These are phyloP conservation scores for Anastrepha ludens DNA, from an alignment of 1,140 invertebrate genomes.

Conservation along the genomic window DNA sequence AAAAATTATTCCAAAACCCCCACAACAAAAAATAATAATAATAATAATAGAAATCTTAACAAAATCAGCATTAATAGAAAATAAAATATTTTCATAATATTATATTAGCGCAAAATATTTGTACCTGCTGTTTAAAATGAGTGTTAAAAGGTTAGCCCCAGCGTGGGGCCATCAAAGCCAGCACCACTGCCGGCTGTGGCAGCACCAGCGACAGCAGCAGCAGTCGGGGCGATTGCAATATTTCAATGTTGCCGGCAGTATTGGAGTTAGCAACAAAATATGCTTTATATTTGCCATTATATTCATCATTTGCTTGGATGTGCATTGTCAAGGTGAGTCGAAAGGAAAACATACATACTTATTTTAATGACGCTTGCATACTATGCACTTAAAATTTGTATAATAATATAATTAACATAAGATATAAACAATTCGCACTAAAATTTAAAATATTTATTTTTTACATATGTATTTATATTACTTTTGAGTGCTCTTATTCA, in stretches of 20 bases:
- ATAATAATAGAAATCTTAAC: slow-evolving; percentile 10
- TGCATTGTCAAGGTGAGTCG: slow-evolving; percentile 46
- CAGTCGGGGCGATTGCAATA: slow-evolving; percentile 4
- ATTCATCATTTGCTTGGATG: slow-evolving; percentile 42
- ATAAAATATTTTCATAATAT: not conserved
- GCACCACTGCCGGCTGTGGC: not conserved
- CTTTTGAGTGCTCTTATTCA: too few species aligned
- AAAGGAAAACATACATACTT: not conserved
- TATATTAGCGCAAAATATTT: slow-evolving; percentile 11
- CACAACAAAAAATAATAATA: not conserved
- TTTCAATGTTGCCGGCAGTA: slow-evolving; percentile 27
- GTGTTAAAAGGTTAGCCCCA: slow-evolving; percentile 37
- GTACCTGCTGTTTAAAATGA: slow-evolving; percentile 43
- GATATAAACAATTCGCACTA: too few species aligned
- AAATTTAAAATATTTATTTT: too few species aligned
- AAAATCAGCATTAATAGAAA: not conserved
- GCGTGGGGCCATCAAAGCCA: slow-evolving; percentile 20
- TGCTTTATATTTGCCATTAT: slow-evolving; percentile 34
- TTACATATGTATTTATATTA: too few species aligned
- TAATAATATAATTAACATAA: too few species aligned
- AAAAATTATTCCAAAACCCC: not conserved
- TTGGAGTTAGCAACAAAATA: slow-evolving; percentile 14
- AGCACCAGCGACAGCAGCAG: not conserved
- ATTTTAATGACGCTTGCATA: not conserved
- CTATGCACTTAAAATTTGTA: too few species aligned